Evolutionary conservation across 2,113 vertebrate genomes (phyloP).

Genomic region (Lates calcarifer): DNA sequence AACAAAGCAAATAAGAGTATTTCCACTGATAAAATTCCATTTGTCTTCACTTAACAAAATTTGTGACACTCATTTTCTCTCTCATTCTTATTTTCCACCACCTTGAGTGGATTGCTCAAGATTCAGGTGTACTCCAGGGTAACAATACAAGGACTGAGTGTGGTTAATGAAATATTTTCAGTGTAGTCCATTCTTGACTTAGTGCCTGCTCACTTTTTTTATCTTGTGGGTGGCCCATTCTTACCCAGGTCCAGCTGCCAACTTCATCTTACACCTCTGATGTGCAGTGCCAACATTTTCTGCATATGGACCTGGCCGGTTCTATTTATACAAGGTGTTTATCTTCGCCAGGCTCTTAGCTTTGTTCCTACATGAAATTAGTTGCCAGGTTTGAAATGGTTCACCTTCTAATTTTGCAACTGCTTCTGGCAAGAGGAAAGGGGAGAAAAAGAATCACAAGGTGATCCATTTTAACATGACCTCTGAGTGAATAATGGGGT

Average conservation of each 20-base stretch:
- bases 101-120: background rate
- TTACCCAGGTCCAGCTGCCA: slow-evolving; percentile 56
- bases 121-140: slow-evolving; percentile 47
- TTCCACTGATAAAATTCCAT: too few relatives aligned
- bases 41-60: too few relatives aligned
- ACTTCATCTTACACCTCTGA: slow-evolving; percentile 56
- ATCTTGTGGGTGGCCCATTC: slow-evolving; percentile 69
- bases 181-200: slow-evolving; percentile 69
- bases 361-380: slow-evolving; percentile 56
- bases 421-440: slow-evolving; percentile 54
- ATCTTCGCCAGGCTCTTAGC: slow-evolving; percentile 42
- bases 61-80: background rate
- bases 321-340: slow-evolving; percentile 74
- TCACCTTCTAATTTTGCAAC: slow-evolving; percentile 46
- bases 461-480: slow-evolving; percentile 78
- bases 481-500: slow-evolving; percentile 53
- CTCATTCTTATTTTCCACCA: background rate
- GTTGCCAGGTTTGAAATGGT: slow-evolving; percentile 62
- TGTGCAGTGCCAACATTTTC: slow-evolving; percentile 38
- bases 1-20: too few relatives aligned
- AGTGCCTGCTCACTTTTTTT: slow-evolving; percentile 67
- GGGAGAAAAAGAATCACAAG: slow-evolving; percentile 52
- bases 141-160: slow-evolving; percentile 54
- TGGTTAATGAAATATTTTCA: slow-evolving; percentile 77
- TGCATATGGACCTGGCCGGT: slow-evolving; percentile 47